Base-by-base conservation (phyloP, 1,140 invertebrate species). In the Augochlora pura region DNA sequence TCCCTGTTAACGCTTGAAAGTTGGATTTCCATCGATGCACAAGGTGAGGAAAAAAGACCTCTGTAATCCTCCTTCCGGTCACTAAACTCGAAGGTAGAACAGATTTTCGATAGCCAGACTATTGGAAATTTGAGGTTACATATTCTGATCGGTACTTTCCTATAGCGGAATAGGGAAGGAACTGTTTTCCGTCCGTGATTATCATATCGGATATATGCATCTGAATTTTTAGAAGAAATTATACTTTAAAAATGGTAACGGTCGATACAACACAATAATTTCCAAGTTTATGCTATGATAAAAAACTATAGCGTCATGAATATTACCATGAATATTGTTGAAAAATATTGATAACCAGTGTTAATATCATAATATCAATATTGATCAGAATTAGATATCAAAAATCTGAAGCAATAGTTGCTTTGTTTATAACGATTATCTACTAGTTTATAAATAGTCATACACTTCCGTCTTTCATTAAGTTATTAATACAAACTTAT, bases 91-190 rank as follows among this genome's bases (percentile, higher is more conserved):
- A 71, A 39, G 54, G 49, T 75, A n/a, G 66, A 76, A 72, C 23
- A 75, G 76, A 70, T 66, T 67, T 83, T 75, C 70, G 54, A 80
- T 80, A 73, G 60, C 73, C 46, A 7, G 32, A 80, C 77, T 64
- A 42, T 25, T 21, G 77, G 77, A 73, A 73, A 78, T 71, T 65
- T 42, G 8, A 54, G 49, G 32, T 27, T 23, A 65, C 27, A 65
- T 54, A 72, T 72, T 78, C 74, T 62, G 12, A 21, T 27, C 32
- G 65, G 27, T 60, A 25, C 23, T 69, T 21, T 3, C 7, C 16
- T 38, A 10, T 5, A 9, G n/a, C 12, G 46, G 12, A 52, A 64
- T 5, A n/a, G 9, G 14, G 23, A 62, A 62, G 25, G 14, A 12
- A 23, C 25, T 18, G 21, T 49, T 52, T 14, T 21, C 27, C 21